Conservation (phyloP, 2,797 vertebrate genomes). For the Otolemur crassicaudatus region DNA sequence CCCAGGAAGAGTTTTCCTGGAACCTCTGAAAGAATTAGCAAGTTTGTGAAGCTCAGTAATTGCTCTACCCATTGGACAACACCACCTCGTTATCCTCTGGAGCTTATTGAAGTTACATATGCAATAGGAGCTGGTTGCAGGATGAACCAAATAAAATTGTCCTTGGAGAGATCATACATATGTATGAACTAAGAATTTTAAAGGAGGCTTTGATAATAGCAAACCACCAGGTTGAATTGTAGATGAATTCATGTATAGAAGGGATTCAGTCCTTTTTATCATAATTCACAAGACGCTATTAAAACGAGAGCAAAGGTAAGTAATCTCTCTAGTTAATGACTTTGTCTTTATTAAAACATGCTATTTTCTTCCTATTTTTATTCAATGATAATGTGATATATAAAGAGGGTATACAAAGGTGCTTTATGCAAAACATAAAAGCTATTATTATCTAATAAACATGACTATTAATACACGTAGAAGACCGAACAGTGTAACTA, state of each 20-base stretch:
- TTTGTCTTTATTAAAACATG: constrained; percentile 39
- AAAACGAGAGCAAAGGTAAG: constrained; percentile 57
- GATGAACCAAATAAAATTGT: constrained; percentile 72
- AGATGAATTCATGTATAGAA: constrained; percentile 56
- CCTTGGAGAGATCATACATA: constrained; percentile 71
- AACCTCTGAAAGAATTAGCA: constrained; percentile 44
- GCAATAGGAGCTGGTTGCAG: neutral
- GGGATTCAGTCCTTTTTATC: constrained; percentile 61
- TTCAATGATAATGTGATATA: neutral
- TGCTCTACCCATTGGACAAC: neutral
- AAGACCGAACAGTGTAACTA: neutral
- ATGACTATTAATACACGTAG: neutral
- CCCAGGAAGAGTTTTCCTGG: constrained; percentile 7
- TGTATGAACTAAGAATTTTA: constrained; percentile 69
- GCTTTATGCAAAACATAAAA: constrained; percentile 2
- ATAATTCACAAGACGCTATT: constrained; percentile 61
- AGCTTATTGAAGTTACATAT: constrained; percentile 65
- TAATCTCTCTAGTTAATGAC: constrained; percentile 49
- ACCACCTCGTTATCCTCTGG: constrained; percentile 58
- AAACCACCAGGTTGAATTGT: constrained; percentile 59
- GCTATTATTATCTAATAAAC: neutral
- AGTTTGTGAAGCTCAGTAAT: constrained; percentile 32
- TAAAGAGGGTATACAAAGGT: neutral
- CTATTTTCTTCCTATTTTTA: constrained; percentile 61
- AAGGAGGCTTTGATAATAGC: constrained; percentile 48